These are phyloP conservation scores for Chymomyza procnemis DNA, from an alignment of 2,888 invertebrate species.

Conservation along the genomic window DNA sequence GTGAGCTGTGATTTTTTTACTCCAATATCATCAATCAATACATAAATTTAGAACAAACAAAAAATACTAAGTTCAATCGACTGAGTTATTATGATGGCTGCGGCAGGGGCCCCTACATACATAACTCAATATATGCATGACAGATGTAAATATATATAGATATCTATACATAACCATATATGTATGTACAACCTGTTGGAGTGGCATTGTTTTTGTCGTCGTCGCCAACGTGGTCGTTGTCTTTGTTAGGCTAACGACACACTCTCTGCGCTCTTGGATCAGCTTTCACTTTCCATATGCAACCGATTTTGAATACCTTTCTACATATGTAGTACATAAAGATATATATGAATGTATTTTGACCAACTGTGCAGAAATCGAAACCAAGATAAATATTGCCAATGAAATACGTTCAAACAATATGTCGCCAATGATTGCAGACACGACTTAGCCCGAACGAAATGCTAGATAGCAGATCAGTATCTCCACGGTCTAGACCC, in stretches of 20 bases:
- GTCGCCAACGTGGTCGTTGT: no score
- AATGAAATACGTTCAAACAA: no score
- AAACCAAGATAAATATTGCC: not conserved
- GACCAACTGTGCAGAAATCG: not conserved
- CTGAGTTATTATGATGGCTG: no score
- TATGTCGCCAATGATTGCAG: not conserved
- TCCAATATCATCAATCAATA: no score
- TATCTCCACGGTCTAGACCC: no score
- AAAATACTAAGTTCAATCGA: not conserved
- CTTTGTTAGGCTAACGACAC: not conserved
- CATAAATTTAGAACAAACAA: not conserved
- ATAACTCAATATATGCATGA: not conserved
- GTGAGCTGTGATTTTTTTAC: no score
- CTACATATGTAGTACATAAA: not conserved
- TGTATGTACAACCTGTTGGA: not conserved
- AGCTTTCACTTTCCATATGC: not conserved
- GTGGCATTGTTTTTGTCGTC: not conserved
- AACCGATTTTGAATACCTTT: not conserved
- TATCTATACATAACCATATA: not conserved
- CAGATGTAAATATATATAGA: not conserved
- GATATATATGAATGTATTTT: not conserved
- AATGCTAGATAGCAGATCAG: not conserved
- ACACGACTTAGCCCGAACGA: no score
- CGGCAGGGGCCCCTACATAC: not conserved
- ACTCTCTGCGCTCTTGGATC: not conserved